Base-by-base conservation (phyloP, 1,140 invertebrate species). In the Ganaspis sp. region DNA sequence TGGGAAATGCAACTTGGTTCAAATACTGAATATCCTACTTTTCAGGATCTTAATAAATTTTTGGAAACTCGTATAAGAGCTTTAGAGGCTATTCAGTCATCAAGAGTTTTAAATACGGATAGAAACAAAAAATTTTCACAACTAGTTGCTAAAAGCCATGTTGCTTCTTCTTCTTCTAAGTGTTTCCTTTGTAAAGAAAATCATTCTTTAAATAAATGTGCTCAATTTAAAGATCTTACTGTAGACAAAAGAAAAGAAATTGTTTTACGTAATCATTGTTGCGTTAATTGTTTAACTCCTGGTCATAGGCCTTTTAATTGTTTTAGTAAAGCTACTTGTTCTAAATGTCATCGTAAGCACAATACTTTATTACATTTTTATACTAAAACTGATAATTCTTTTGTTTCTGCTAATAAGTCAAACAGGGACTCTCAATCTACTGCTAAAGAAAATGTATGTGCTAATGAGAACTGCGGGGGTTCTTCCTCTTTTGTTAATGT, bases 1-100 rank as follows among this genome's bases (percentile, higher is more conserved):
- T n/a, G n/a, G n/a, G n/a, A n/a, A n/a, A n/a, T n/a, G n/a, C n/a
- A 74, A 40, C 53, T 74, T 21, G 73, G 53, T 15, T 53, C 49
- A 9, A 64, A 8, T 21, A 74, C 8, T 37, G 73, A 74, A 1
- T 74, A 74, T 69, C 73, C 53, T 34, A 6, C n/a, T n/a, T n/a
- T n/a, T n/a, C n/a, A n/a, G n/a, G n/a, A n/a, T n/a, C n/a, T n/a
- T n/a, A n/a, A n/a, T n/a, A n/a, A n/a, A n/a, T n/a, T n/a, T n/a
- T n/a, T n/a, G n/a, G n/a, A n/a, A n/a, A 74, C 23, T 9, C 73
- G 73, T 8, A 74, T 74, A 34, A 19, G 73, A 15, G 17, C 73
- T 74, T 37, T 69, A 12, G 53, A 74, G 23, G 49, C 53, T 1
- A 72, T 49, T 34, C 38, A 72, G 23, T 9, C n/a, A 9, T 49